These are phyloP conservation scores for Felis catus DNA, from an alignment of 2,113 vertebrate genomes.

Conservation along the genomic window DNA sequence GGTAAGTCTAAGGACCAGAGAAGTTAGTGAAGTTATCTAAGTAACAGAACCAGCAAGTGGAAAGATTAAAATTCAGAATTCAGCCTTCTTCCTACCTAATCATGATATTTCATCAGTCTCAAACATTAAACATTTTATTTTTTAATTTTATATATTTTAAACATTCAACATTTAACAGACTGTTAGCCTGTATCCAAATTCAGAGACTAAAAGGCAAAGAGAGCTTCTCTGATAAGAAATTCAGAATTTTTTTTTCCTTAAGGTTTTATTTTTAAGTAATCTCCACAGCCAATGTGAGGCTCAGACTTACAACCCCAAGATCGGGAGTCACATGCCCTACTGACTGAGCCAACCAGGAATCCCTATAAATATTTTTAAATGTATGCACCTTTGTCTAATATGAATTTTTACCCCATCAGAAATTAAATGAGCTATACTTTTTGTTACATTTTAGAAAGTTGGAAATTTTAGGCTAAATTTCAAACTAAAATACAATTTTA, in stretches of 20 bases:
- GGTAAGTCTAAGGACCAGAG: neutral
- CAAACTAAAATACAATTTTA: constrained; percentile 27
- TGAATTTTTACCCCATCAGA: neutral
- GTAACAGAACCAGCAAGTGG: neutral
- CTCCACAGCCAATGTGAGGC: no score
- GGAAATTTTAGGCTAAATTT: constrained; percentile 1
- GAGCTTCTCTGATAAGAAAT: neutral
- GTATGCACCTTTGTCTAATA: neutral
- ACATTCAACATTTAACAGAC: neutral
- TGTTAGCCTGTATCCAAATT: neutral
- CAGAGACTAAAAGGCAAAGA: neutral
- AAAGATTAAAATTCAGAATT: neutral
- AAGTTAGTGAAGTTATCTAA: neutral
- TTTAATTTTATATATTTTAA: neutral
- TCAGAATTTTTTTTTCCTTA: neutral
- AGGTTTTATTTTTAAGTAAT: no score
- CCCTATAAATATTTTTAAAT: neutral
- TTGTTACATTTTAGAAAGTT: neutral
- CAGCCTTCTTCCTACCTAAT: neutral
- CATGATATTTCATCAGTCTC: neutral
- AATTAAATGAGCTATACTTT: neutral
- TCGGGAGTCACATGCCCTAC: no score
- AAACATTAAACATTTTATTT: neutral
- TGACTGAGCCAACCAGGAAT: no score
- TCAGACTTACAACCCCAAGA: no score